phyloP scores from a whole-genome alignment of 2,113 vertebrate genomes.

The Nettapus auritus region DNA sequence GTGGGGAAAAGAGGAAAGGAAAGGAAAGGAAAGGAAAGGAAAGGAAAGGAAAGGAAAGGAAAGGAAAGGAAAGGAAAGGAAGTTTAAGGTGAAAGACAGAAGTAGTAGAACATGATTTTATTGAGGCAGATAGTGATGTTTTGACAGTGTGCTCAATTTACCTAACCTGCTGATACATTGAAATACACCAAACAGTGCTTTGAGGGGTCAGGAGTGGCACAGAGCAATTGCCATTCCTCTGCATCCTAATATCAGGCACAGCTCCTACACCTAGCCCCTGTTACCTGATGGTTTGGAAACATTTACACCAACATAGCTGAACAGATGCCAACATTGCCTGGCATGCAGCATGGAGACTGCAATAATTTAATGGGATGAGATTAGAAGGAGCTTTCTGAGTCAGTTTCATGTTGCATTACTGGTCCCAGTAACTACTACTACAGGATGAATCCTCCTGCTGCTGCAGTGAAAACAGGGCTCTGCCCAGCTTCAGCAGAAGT shows the following conservation, averaged over 20 bases:
- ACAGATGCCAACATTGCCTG: neutral
- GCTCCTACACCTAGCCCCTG: neutral
- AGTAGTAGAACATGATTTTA: neutral
- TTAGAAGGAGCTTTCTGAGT: neutral
- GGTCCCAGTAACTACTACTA: neutral
- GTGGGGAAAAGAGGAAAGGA: too few relatives aligned
- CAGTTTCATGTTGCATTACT: neutral
- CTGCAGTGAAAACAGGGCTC: neutral
- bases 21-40: too few relatives aligned
- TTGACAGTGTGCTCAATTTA: neutral
- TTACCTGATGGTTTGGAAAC: neutral
- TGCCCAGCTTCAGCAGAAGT: neutral
- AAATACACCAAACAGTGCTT: neutral
- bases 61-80: too few relatives aligned
- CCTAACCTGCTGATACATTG: neutral
- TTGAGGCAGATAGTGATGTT: neutral
- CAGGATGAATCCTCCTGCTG: fast-evolving
- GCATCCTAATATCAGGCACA: neutral
- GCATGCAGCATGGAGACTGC: neutral
- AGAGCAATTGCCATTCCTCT: neutral
- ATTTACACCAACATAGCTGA: neutral
- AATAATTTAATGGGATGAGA: neutral
- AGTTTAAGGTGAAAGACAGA: neutral
- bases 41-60: too few relatives aligned
- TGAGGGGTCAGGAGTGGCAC: neutral